These are phyloP conservation scores for Synanthedon tipuliformis DNA, from an alignment of 2,888 invertebrate genomes.

Conservation along the genomic window DNA sequence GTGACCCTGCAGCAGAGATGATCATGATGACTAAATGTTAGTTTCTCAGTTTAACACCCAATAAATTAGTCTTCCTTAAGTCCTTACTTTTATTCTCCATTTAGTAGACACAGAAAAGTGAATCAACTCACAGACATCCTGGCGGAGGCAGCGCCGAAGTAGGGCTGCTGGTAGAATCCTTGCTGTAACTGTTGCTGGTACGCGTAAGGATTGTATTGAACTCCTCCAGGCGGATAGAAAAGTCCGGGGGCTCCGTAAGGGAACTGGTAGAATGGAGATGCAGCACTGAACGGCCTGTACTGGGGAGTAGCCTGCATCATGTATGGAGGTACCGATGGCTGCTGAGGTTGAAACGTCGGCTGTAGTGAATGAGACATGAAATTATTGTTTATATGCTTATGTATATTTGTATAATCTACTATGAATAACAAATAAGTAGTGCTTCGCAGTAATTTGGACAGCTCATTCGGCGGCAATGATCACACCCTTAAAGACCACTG, in stretches of 20 bases:
- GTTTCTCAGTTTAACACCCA: too few species aligned
- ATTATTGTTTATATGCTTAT: too few species aligned
- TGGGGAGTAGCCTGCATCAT: slow-evolving; percentile 42
- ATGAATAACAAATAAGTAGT: too few species aligned
- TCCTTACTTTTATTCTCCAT: not conserved
- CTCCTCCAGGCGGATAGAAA: slow-evolving; percentile 42
- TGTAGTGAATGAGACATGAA: slow-evolving; percentile 10
- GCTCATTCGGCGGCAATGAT: too few species aligned
- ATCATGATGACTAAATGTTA: too few species aligned
- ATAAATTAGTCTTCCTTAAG: too few species aligned
- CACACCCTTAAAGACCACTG: too few species aligned
- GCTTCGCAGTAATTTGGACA: too few species aligned
- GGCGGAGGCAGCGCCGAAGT: slow-evolving; percentile 39
- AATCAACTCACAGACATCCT: slow-evolving; percentile 67
- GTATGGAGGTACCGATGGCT: slow-evolving; percentile 33
- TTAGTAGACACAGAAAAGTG: not conserved
- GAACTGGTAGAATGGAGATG: slow-evolving; percentile 60
- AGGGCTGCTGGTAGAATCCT: slow-evolving; percentile 47
- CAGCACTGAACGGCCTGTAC: slow-evolving; percentile 57
- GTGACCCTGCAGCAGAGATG: too few species aligned
- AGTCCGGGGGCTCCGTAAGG: slow-evolving; percentile 49
- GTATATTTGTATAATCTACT: too few species aligned
- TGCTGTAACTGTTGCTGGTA: slow-evolving; percentile 46
- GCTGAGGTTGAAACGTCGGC: slow-evolving; percentile 28
- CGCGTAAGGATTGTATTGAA: slow-evolving; percentile 54